Conservation (phyloP, 2,113 vertebrate genomes). For the Cebidichthys violaceus region DNA sequence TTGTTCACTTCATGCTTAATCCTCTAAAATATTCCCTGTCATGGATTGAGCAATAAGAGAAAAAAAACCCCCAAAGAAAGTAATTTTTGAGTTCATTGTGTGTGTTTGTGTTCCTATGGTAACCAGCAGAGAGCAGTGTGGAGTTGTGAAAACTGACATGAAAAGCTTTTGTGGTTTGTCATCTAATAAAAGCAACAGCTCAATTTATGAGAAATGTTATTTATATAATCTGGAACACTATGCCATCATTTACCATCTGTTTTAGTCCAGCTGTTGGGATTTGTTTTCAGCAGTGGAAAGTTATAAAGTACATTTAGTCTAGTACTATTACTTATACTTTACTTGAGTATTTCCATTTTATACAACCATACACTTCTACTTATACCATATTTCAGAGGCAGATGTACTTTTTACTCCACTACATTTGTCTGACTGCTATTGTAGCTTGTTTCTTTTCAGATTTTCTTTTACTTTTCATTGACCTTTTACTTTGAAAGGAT, state of each 20-base stretch:
- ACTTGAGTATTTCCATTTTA: neutral
- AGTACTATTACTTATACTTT: neutral
- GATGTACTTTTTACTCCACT: neutral
- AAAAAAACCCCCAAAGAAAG: neutral
- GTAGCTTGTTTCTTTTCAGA: neutral
- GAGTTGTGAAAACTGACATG: conserved; percentile 5
- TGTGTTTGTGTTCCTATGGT: neutral
- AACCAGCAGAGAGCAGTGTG: conserved; percentile 63
- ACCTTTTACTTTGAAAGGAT: neutral
- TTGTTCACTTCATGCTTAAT: neutral
- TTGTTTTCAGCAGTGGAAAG: conserved; percentile 10
- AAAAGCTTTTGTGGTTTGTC: neutral
- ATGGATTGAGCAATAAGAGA: neutral
- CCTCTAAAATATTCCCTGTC: neutral
- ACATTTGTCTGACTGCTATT: neutral
- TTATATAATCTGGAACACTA: neutral
- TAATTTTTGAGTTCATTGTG: neutral
- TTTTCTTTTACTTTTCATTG: neutral
- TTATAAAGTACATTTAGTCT: neutral
- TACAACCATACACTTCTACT: neutral
- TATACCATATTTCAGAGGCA: neutral
- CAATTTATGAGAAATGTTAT: neutral
- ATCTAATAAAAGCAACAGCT: neutral
- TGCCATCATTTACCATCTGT: neutral
- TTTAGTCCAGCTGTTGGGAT: neutral